Evolutionary conservation across 2,797 vertebrate genomes (phyloP), one percentile per base, ranked within the genome.

Genomic region (Rhynchotus rufescens): DNA sequence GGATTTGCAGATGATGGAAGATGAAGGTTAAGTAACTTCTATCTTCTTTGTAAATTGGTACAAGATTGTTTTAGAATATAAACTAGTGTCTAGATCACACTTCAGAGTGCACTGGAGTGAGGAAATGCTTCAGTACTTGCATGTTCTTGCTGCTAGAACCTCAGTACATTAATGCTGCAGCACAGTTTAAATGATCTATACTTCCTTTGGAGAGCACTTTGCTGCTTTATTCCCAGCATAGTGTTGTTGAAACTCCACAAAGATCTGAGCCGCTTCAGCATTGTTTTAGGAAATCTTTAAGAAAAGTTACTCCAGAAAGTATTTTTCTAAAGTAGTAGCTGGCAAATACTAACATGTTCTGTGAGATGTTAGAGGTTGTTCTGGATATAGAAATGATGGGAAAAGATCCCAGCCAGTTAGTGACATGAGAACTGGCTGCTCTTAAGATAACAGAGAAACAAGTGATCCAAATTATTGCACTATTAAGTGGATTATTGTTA

Each of bases 21-120:
- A 4, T 54, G n/a, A 59, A 42, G n/a, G 17, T 54, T 68, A 60
- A 68, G 56, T 15, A 49, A 34, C n/a, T 80, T 60, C 14, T 1
- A 57, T 66, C 21, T 77, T 74, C 80, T 44, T 30, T 90, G 0
- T 11, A 15, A 25, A 25, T 57, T 23, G 36, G 6, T 88, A 26
- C 57, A 32, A 68, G 78, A 51, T 68, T 2, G 38, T 9, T 65
- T 87, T 23, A 12, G 60, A 59, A 15, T 25, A 13, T 62, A 52
- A 69, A 6, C 34, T n/a, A n/a, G 71, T 15, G 54, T 42, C 52
- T 84, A 23, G 15, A 4, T 57, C 42, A 47, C 69, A n/a, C 61
- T 71, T 32, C 17, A 4, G 0, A 0, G 5, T 19, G 16, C 17
- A 9, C 8, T 1, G 4, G n/a, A 8, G 62, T 90, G 30, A 74